phyloP scores from a whole-genome alignment of 2,113 vertebrate genomes.

The Phodopus roborovskii region DNA sequence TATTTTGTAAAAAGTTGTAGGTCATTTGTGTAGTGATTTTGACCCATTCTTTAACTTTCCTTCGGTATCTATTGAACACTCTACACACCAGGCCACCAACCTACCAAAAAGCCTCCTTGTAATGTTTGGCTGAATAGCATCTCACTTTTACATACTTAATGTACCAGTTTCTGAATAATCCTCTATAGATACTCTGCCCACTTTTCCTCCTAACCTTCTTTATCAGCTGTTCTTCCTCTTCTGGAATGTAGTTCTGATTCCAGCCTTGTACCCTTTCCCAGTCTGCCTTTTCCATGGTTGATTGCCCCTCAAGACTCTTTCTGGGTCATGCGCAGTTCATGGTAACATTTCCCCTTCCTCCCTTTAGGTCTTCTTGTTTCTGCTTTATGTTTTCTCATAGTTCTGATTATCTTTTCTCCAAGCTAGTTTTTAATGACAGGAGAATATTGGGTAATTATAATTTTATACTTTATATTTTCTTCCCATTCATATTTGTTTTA shows the following conservation, averaged over 20 bases:
- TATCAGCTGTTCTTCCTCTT: neutral
- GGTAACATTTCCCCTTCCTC: neutral
- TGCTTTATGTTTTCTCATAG: neutral
- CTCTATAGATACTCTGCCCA: neutral
- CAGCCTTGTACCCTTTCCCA: neutral
- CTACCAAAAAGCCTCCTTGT: slow-evolving; percentile 2
- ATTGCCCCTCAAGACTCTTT: neutral
- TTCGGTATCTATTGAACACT: neutral
- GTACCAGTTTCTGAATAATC: neutral
- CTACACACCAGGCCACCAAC: neutral
- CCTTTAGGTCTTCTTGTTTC: neutral
- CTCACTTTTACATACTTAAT: neutral
- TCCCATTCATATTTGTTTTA: neutral
- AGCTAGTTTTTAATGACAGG: neutral
- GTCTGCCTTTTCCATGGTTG: neutral
- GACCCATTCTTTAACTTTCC: neutral
- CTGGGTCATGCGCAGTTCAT: neutral
- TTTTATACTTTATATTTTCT: neutral
- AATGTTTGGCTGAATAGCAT: neutral
- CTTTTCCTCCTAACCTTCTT: neutral
- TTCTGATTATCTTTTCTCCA: neutral
- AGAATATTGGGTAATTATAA: slow-evolving; percentile 23
- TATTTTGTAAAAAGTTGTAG: slow-evolving; percentile 1
- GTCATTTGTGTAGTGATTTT: neutral
- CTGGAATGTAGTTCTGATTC: neutral